Percentiles rank a stretch among this genome's conserved stretches.
Conservation (phyloP, 1,140 invertebrate genomes). For the Periplaneta americana region DNA sequence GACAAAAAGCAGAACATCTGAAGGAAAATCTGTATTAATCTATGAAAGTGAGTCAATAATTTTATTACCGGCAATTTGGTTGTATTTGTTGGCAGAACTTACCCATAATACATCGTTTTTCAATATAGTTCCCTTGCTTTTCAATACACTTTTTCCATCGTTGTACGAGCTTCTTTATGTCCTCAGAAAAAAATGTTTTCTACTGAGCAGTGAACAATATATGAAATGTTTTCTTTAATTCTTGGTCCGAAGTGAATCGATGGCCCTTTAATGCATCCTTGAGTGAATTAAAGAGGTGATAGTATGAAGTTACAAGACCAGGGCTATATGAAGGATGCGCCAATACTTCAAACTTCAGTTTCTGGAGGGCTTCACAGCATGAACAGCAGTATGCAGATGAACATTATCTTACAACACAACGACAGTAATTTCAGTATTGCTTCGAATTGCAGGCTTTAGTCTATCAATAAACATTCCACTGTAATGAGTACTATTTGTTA, state of each 20-base stretch:
- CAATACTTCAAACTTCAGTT: not conserved
- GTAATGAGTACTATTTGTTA: not conserved
- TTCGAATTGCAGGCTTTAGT: not conserved
- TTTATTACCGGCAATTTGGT: not conserved
- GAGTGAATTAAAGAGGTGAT: not conserved
- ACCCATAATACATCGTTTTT: not conserved
- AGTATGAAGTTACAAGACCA: not conserved
- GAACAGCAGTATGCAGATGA: not conserved
- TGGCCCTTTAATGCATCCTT: too few relatives aligned
- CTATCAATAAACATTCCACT: not conserved
- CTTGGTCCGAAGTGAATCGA: not conserved
- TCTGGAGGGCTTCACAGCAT: not conserved
- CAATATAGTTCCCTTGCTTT: not conserved
- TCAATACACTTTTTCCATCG: not conserved
- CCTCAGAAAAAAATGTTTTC: not conserved
- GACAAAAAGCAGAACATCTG: too few relatives aligned
- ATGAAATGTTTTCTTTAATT: not conserved
- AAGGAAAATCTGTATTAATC: too few relatives aligned
- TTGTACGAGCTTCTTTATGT: not conserved
- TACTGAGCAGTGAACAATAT: not conserved
- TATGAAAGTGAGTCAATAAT: not conserved
- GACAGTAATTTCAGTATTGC: not conserved
- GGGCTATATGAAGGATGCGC: not conserved
- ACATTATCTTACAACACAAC: not conserved
- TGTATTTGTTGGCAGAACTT: too few relatives aligned